These are phyloP conservation scores for Sarcophaga rosellei DNA, from an alignment of 2,888 invertebrate species.

Conservation along the genomic window DNA sequence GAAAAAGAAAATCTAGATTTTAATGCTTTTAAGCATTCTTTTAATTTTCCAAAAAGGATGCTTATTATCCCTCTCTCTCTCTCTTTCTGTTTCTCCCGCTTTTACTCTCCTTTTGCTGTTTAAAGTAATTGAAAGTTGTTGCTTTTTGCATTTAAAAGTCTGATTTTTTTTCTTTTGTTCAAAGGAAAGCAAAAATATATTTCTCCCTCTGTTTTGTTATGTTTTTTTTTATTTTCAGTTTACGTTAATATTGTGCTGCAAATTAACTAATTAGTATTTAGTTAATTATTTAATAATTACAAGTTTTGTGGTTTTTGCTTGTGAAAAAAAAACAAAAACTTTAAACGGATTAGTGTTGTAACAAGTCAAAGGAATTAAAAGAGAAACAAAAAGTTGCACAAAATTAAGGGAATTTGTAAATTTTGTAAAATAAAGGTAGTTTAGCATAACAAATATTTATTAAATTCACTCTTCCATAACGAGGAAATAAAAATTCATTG, in stretches of 20 bases:
- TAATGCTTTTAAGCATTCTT: conserved; percentile 6
- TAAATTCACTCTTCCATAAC: no score
- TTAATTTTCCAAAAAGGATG: not conserved
- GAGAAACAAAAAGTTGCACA: not conserved
- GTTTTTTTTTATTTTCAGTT: no score
- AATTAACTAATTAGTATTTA: conserved; percentile 37
- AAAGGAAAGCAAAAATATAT: not conserved
- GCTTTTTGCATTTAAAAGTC: not conserved
- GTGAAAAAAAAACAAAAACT: not conserved
- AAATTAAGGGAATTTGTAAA: no score
- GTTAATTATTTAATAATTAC: conserved; percentile 28
- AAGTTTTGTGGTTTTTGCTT: conserved; percentile 1
- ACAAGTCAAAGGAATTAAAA: not conserved
- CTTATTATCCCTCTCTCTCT: not conserved
- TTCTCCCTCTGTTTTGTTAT: not conserved
- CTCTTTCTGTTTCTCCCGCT: no score
- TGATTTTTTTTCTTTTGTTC: not conserved
- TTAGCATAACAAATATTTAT: no score
- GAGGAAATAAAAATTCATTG: no score
- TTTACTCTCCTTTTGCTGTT: no score
- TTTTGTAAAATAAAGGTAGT: no score
- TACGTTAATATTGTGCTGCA: not conserved
- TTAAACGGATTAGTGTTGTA: not conserved
- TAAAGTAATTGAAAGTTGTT: not conserved
- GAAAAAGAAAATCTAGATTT: not conserved